These are phyloP conservation scores for Megaleporinus macrocephalus DNA, from an alignment of 2,113 vertebrate genomes.

Conservation along the genomic window DNA sequence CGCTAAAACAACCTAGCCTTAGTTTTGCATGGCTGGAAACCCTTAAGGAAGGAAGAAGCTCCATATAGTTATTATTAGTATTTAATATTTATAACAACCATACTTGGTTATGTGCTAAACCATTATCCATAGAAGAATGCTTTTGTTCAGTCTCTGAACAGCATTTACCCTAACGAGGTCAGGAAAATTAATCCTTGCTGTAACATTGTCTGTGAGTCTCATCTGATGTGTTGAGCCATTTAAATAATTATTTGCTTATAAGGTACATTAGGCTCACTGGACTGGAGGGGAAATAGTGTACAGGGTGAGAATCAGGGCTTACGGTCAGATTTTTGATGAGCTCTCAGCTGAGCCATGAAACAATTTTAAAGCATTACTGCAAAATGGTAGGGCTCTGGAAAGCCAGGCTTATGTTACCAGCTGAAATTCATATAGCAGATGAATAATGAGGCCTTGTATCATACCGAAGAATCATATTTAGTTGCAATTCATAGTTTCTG, in stretches of 20 bases:
- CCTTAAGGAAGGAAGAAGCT: background rate
- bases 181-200: conserved; percentile 8
- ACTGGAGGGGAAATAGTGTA: background rate
- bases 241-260: conserved; percentile 9
- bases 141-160: background rate
- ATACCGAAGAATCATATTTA: no score
- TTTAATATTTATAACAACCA: background rate
- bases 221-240: conserved; percentile 6
- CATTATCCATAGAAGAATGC: conserved; percentile 14
- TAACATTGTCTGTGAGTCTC: background rate
- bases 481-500: no score
- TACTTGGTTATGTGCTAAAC: background rate
- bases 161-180: conserved; percentile 12
- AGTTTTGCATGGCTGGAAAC: background rate
- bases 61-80: background rate
- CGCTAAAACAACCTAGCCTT: background rate
- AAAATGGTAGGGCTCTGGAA: background rate
- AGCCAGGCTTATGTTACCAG: background rate
- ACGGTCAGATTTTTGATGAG: background rate
- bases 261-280: background rate
- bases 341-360: conserved; percentile 5
- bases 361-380: conserved; percentile 12
- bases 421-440: background rate
- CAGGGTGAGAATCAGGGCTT: background rate
- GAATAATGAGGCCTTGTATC: no score